Evolutionary conservation across 2,113 vertebrate species (phyloP), one percentile per base, ranked within the genome.

Genomic region (Aptenodytes forsteri): DNA sequence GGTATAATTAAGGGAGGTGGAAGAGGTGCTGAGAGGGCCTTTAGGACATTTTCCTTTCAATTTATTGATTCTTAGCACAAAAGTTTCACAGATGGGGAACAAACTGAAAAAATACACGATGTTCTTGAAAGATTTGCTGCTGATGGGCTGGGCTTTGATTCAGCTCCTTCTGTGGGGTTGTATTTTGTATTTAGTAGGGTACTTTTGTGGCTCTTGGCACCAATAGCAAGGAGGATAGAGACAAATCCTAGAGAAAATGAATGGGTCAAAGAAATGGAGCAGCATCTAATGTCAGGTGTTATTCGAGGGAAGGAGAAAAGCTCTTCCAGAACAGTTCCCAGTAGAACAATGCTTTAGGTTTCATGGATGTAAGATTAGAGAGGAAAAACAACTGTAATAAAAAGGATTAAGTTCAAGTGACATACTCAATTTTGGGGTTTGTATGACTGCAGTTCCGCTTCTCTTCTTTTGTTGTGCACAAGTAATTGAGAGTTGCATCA

Each of bases 1-100:
- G 87, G 11, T 93, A 34, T 87, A 87, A 94, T 96, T 83, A 89
- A 88, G 75, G 85, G 83, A 86, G 90, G 75, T 65, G 81, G 87
- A 76, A 92, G 72, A 67, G 52, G 66, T 76, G 67, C 66, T 67
- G 73, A 87, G 91, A 80, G 75, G 44, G 83, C 76, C 93, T 95
- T 86, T 5, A 95, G 90, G 88, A 94, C 44, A 6, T 84, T 89
- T 85, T 89, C 55, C 78, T 94, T 95, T 92, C 91, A 52, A 49
- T 89, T 66, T 78, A 92, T 84, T 83, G 93, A 89, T 97, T 96
- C 89, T 64, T 54, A 92, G 89, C 78, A 94, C 89, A 83, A 16
- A 95, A 96, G 89, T 95, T 94, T 64, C 86, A 61, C 79, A 90
- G 87, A 50, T 92, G 81, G 84, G 66, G 84, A 85, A 36, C 89